Evolutionary conservation across 2,797 vertebrate genomes (phyloP).

Genomic region (Menidia menidia): DNA sequence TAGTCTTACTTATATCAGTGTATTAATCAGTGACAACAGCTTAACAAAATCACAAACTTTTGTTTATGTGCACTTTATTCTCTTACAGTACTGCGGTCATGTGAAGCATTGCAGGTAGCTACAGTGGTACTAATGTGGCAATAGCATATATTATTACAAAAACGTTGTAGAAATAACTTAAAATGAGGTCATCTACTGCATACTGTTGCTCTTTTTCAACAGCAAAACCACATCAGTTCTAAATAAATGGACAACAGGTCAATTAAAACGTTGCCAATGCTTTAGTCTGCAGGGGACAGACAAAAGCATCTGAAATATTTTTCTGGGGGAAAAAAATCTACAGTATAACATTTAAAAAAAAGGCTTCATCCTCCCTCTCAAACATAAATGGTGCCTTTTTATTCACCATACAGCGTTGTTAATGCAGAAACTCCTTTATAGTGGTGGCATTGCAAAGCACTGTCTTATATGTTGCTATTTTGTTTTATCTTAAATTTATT

Average conservation of each 20-base stretch:
- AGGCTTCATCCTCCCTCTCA: conserved; percentile 23
- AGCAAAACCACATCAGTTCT: conserved; percentile 23
- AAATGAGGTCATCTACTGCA: conserved; percentile 22
- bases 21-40: conserved; percentile 20
- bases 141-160: conserved; percentile 58
- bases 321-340: conserved; percentile 11
- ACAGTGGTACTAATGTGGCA: conserved; percentile 59
- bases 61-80: conserved; percentile 70
- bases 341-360: conserved; percentile 23
- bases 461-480: conserved; percentile 22
- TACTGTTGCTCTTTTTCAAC: conserved; percentile 12
- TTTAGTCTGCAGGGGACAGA: conserved; percentile 11
- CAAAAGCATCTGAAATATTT: conserved; percentile 8
- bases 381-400: conserved; percentile 20
- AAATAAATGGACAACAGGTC: conserved; percentile 28
- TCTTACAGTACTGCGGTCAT: conserved; percentile 71
- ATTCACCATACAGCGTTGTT: conserved; percentile 43
- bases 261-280: conserved; percentile 22
- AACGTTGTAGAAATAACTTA: conserved; percentile 65
- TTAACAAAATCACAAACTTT: background rate
- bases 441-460: conserved; percentile 41
- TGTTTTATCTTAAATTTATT: background rate
- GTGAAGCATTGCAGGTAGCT: conserved; percentile 72
- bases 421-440: conserved; percentile 33
- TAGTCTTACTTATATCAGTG: background rate